phyloP scores from a whole-genome alignment of 2,113 vertebrate species.

The Elephantulus edwardii region DNA sequence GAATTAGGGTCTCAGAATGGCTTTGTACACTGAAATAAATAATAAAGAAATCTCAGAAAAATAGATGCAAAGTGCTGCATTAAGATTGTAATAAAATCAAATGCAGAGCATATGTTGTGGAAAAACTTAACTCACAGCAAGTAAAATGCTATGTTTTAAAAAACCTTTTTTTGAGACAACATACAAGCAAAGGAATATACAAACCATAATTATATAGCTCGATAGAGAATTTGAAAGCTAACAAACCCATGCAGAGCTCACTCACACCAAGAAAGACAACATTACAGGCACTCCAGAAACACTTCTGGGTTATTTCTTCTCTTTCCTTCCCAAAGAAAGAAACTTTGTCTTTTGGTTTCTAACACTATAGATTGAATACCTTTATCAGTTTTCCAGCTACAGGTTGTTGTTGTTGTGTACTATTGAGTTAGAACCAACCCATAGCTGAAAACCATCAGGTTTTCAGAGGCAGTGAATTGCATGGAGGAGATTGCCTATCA shows the following conservation, averaged over 20 bases:
- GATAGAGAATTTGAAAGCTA: neutral
- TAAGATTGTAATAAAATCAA: constrained; percentile 37
- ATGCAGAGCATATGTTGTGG: neutral
- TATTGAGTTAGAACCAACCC: no score
- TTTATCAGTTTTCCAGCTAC: neutral
- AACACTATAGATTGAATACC: neutral
- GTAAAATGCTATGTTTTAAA: neutral
- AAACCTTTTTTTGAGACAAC: neutral
- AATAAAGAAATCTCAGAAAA: constrained; percentile 10
- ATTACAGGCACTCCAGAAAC: neutral
- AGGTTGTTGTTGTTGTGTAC: no score
- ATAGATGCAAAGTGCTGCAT: neutral
- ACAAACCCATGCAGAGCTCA: neutral
- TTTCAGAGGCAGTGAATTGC: no score
- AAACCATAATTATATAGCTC: neutral
- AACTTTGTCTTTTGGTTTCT: neutral
- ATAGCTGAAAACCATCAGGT: no score
- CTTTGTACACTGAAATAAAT: neutral
- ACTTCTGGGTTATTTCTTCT: accelerated
- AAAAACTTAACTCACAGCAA: neutral
- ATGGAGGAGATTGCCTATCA: no score
- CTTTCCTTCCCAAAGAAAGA: neutral
- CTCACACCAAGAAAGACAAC: neutral
- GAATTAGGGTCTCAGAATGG: neutral
- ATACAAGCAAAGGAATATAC: neutral